Conservation (phyloP, 2,888 invertebrate species). For the Conomelus anceps region DNA sequence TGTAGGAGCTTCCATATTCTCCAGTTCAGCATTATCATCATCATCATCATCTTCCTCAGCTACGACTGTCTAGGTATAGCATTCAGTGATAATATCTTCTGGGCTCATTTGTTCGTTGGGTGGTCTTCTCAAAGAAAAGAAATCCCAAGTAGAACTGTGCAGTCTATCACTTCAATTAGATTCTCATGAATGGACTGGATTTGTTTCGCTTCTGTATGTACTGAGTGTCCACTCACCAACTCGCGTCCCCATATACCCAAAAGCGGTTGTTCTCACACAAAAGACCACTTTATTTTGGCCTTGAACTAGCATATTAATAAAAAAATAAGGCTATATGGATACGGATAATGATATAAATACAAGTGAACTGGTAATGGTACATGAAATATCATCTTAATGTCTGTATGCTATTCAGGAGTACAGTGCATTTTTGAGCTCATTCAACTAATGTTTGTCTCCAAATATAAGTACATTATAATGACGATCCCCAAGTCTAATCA, state of each 20-base stretch:
- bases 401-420: too few species aligned
- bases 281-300: not conserved
- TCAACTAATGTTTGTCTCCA: not conserved
- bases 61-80: not conserved
- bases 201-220: not conserved
- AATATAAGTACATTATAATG: not conserved
- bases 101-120: not conserved
- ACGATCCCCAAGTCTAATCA: too few species aligned
- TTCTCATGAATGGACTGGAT: not conserved
- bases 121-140: not conserved
- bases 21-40: not conserved
- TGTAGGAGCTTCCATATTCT: not conserved
- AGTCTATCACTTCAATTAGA: conserved; percentile 6
- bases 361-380: not conserved
- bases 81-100: not conserved
- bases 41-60: not conserved
- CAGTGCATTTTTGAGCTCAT: not conserved
- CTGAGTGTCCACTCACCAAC: not conserved
- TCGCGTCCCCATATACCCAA: not conserved
- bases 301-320: not conserved
- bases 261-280: not conserved
- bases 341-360: not conserved
- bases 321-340: too few species aligned
- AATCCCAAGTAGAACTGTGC: not conserved
- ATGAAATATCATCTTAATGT: not conserved